These are phyloP conservation scores for Carcina quercana DNA, from an alignment of 2,888 invertebrate species.

Conservation along the genomic window DNA sequence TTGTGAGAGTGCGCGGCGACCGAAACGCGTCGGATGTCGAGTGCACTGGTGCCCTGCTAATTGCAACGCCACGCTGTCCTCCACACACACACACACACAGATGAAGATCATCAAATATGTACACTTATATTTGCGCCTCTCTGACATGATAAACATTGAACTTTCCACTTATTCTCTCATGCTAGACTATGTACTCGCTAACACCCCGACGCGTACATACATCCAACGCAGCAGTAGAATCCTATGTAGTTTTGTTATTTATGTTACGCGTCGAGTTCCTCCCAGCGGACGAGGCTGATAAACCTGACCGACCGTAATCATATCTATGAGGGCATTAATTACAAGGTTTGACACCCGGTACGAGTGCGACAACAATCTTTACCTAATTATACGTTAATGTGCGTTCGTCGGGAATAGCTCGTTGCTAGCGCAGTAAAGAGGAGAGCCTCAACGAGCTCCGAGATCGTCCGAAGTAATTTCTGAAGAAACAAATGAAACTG, in stretches of 20 bases:
- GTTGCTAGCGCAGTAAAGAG: conserved; percentile 26
- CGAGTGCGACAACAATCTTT: conserved; percentile 50
- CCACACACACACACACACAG: conserved; percentile 23
- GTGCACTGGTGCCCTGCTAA: conserved; percentile 67
- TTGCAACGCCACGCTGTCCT: conserved; percentile 46
- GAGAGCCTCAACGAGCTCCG: conserved; percentile 30
- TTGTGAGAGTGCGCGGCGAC: conserved; percentile 44
- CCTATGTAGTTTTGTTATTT: conserved; percentile 37
- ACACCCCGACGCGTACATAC: too few species aligned
- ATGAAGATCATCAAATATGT: conserved; percentile 36
- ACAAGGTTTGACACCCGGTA: conserved; percentile 45
- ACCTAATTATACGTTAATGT: conserved; percentile 52
- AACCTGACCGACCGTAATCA: conserved; percentile 59
- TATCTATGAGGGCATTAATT: conserved; percentile 65
- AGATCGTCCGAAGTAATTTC: conserved; percentile 65
- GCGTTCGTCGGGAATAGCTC: conserved; percentile 32
- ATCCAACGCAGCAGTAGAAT: conserved; percentile 20
- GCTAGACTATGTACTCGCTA: too few species aligned
- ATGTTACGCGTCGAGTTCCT: conserved; percentile 32
- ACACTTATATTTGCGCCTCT: conserved; percentile 26
- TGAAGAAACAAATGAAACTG: conserved; percentile 72
- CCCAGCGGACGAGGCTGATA: conserved; percentile 57
- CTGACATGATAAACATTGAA: conserved; percentile 14
- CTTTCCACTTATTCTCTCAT: conserved; percentile 14
- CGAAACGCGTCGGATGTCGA: conserved; percentile 47